Evolutionary conservation across 2,797 vertebrate species (phyloP), one percentile per base, ranked within the genome.

Genomic region (Rhinophrynus dorsalis): DNA sequence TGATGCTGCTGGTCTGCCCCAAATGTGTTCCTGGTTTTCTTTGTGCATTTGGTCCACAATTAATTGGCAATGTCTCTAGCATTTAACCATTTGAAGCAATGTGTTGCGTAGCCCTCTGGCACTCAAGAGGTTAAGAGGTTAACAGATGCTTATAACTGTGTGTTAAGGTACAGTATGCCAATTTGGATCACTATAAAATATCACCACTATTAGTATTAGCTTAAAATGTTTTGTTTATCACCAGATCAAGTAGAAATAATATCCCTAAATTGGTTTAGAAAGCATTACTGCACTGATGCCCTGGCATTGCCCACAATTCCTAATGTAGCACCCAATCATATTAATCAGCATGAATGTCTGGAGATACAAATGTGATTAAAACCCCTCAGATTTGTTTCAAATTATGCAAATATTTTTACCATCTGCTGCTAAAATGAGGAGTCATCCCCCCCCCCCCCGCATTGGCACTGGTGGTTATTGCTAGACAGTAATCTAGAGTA

Each of bases 381-480:
- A 57, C 6, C 12, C 11, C 44, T 33, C 45, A 29, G 32, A 40
- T 58, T 44, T 60, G 70, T 76, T 69, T 61, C 35, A 62, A 29
- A 60, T 74, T 69, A 64, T 80, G 15, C 40, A 1, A 11, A 29
- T 18, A 27, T 51, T 54, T 58, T 63, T 75, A 74, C 47, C 27
- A 70, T 73, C 75, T 76, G 63, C 37, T 75, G 47, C 60, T 71
- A 69, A 48, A 70, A 21, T 51, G 63, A 20, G 62, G 45, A 45
- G 8, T 71, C 48, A 50, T 63, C 47, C 48, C 21, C 20, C 27
- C 9, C 48, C 47, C 61, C 47, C 48, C 21, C 20, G 18, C 9
- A 69, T 52, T 30, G 24, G 27, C 23, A n/a, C 3, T 48, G 42
- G 30, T 18, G 62, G 17, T 3, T 64, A 55, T 12, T 57, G 8